These are phyloP conservation scores for Microctonus brassicae DNA, from an alignment of 2,888 invertebrate genomes.

Conservation along the genomic window DNA sequence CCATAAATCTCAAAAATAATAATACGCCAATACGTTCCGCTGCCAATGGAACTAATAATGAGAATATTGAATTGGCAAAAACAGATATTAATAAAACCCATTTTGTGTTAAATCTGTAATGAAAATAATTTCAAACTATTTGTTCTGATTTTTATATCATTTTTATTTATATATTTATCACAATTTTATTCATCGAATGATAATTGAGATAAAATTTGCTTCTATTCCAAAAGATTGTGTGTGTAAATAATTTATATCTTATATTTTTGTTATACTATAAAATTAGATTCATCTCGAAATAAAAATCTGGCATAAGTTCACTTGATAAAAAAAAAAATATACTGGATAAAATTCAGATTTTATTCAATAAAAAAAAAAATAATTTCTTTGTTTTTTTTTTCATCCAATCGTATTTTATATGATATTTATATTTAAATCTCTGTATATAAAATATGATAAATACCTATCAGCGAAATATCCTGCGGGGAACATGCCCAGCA, in stretches of 20 bases:
- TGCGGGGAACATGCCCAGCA: constrained; percentile 64
- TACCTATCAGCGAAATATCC: constrained; percentile 66
- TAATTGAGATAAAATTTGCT: too few relatives aligned
- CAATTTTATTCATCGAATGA: too few relatives aligned
- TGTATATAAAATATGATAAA: not conserved
- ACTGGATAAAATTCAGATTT: too few relatives aligned
- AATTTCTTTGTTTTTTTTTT: not conserved
- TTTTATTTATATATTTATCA: too few relatives aligned
- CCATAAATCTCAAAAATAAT: constrained; percentile 56
- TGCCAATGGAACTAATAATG: constrained; percentile 57
- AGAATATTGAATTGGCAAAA: constrained; percentile 57
- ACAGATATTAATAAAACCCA: constrained; percentile 59
- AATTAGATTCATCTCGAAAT: too few relatives aligned
- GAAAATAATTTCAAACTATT: not conserved
- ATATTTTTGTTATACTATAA: too few relatives aligned
- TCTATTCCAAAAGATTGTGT: too few relatives aligned
- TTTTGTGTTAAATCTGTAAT: constrained; percentile 62
- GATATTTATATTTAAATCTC: not conserved
- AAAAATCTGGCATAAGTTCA: too few relatives aligned
- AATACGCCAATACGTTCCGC: constrained; percentile 49
- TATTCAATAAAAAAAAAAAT: not conserved
- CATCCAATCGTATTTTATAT: not conserved
- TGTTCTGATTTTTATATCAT: not conserved
- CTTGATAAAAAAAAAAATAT: too few relatives aligned
- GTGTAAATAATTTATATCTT: too few relatives aligned